Conservation (phyloP, 1,140 invertebrate species). For the Orussus abietinus region DNA sequence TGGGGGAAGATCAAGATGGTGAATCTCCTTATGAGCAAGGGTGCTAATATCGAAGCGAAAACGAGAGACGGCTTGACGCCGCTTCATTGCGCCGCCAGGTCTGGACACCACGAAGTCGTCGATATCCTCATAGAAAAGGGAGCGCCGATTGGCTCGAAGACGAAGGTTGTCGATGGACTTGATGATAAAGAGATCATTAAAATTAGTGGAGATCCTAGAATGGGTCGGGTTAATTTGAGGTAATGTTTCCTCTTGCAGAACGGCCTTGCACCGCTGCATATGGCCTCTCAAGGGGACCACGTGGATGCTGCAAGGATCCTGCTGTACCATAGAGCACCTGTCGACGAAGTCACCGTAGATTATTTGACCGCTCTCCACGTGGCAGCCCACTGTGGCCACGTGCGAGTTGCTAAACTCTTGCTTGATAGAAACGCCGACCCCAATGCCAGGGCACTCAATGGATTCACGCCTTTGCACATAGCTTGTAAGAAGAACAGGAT, state of each 20-base stretch:
- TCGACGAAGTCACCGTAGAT: conserved; percentile 97
- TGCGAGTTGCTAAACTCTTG: conserved; percentile 90
- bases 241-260: conserved; percentile 60
- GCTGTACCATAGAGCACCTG: conserved; percentile 88
- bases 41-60: conserved; percentile 90
- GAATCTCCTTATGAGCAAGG: conserved; percentile 74
- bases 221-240: background rate
- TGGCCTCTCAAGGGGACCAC: conserved; percentile 96
- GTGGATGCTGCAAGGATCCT: conserved; percentile 91
- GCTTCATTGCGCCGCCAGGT: conserved; percentile 87
- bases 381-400: conserved; percentile 92
- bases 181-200: background rate
- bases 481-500: conserved; percentile 99
- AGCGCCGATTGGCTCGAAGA: conserved; percentile 93
- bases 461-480: conserved; percentile 97
- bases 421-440: conserved; percentile 94
- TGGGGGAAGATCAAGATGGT: conserved; percentile 96
- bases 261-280: conserved; percentile 84
- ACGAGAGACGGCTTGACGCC: conserved; percentile 94
- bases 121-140: conserved; percentile 86
- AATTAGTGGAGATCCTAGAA: background rate
- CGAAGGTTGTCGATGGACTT: too few relatives aligned
- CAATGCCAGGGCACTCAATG: conserved; percentile 94
- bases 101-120: conserved; percentile 94
- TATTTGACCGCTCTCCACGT: conserved; percentile 96